Evolutionary conservation across 2,113 vertebrate species (phyloP), one percentile per base, ranked within the genome.

Genomic region (Takifugu flavidus): DNA sequence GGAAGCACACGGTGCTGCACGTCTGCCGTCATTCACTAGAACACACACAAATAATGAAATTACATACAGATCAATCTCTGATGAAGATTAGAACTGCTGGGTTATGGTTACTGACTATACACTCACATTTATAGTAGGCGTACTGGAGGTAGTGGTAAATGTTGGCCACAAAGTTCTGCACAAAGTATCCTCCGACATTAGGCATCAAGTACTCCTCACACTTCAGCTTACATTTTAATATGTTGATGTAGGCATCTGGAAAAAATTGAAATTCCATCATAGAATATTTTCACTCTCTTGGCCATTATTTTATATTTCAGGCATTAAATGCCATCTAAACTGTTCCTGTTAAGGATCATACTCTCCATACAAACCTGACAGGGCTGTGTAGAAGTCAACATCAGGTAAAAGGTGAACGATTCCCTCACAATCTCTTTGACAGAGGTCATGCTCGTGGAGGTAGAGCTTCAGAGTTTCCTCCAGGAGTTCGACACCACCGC

Each of bases 71-170:
- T 45, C 44, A 13, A 15, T 15, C 44, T 15, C 14, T 39, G 34
- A 10, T 39, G 1, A 11, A 39, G 34, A 39, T 10, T 8, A 39
- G 7, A 2, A 39, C 34, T 10, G 34, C 34, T 39, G 11, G 31
- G 31, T 34, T 34, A 6, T 34, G 31, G 44, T 13, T 27, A 5
- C 15, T 31, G 26, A 25, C 12, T 3, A 34, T 7, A 46, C 51
- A 82, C 94, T 93, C 85, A 96, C 94, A 0, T 50, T 94, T 95
- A 52, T 96, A 96, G 75, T 96, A 96, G 52, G 94, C 90, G 1
- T 92, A 96, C 71, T 96, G 95, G 52, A 96, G 90, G 83, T 95
- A 93, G 79, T 96, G 94, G 74, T 95, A 96, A 87, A 96, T 91
- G 20, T 93, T 96, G 56, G 94, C 90, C 77, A 95, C 89, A 0